phyloP scores from a whole-genome alignment of 2,113 vertebrate species.

The Sylvietta virens region DNA sequence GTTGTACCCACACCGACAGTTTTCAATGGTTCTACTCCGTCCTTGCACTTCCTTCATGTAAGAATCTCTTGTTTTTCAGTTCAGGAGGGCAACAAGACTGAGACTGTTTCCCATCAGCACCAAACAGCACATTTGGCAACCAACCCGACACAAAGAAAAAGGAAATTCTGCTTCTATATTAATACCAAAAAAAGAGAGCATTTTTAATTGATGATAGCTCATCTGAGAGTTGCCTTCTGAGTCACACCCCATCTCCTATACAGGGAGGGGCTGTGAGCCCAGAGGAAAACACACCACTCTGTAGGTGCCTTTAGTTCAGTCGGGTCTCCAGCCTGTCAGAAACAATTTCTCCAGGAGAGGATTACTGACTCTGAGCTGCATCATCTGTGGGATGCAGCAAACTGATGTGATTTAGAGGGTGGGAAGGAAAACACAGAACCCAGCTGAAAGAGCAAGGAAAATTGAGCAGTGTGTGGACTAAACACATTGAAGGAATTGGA shows the following conservation, averaged over 20 bases:
- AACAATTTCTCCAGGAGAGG: neutral
- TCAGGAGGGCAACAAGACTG: neutral
- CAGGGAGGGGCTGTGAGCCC: neutral
- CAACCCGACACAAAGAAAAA: neutral
- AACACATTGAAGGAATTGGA: neutral
- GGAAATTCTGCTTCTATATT: neutral
- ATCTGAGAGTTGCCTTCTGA: neutral
- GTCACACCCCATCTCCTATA: neutral
- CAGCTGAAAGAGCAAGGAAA: neutral
- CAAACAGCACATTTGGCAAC: neutral
- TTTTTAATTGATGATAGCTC: neutral
- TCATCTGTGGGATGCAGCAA: neutral
- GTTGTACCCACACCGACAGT: too few relatives aligned
- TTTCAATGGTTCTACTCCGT: neutral
- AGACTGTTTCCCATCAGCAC: neutral
- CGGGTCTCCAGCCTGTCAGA: neutral
- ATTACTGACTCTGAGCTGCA: neutral
- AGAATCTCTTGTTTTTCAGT: neutral
- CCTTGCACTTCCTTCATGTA: fast-evolving
- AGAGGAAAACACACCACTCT: neutral
- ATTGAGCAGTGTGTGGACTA: neutral
- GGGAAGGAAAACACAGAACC: neutral
- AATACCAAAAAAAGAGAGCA: neutral
- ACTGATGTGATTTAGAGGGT: neutral
- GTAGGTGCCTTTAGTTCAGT: neutral